Base-by-base conservation (phyloP, 2,888 invertebrate genomes). In the Latheticus oryzae region DNA sequence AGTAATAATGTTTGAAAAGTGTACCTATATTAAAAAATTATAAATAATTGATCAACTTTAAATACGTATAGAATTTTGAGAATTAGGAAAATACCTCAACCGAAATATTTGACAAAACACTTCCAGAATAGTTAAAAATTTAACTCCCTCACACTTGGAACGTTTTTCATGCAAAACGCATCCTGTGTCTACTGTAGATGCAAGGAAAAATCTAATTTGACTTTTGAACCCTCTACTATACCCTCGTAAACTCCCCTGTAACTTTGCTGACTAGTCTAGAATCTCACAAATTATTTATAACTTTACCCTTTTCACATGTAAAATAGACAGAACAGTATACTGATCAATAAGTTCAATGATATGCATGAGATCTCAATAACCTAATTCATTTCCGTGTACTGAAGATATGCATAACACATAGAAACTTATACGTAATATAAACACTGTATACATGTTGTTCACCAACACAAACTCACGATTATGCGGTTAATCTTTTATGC, bases 121-220 rank as follows among this genome's bases (percentile, higher is more conserved):
- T 35, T 35, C 17, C 35, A 21, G 7, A 9, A 17, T 45, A 30
- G 21, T 45, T 45, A 45, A 45, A 45, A 45, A 45, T 45, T 45
- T 19, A 45, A 21, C 19, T 45, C 17, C 45, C n/a, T 32, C 19
- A 32, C 32, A 32, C 30, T 45, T 45, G 45, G 24, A 17, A 16
- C 30, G 43, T 43, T 30, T 43, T 17, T n/a, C 43, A 43, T 43
- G 43, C 43, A 30, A 43, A 43, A 43, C 43, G 43, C 43, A 30
- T 30, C 30, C 16, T 30, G 42, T 12, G 15, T 24, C 26, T 7
- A 15, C 12, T n/a, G n/a, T 12, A 35, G 8, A 35, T 38, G 38
- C 38, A 38, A 23, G 38, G 38, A 42, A 38, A 37, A 42, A 42
- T 42, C 28, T 28, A 45, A 45, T 45, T 45, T 32, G 19, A 13